Evolutionary conservation across 2,888 invertebrate species (phyloP), one percentile per base, ranked within the genome.

Genomic region (Torymus auratus): DNA sequence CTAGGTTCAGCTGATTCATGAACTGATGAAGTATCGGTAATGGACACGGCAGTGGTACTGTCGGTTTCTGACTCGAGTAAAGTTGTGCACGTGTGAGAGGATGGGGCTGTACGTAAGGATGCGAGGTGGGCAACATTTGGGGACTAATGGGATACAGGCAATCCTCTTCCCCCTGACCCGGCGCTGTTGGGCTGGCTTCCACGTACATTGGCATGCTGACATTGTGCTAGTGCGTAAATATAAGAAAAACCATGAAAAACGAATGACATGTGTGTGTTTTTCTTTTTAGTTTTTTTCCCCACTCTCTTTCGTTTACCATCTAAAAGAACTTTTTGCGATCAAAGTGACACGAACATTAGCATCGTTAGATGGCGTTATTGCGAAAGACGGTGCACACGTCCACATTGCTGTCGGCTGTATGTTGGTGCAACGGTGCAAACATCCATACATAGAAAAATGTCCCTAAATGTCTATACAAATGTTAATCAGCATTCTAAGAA

Each of bases 111-210:
- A 90, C 87, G 84, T 89, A 90, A 15, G 89, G 89, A 84, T 87
- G 88, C 58, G 84, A 82, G 50, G 86, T 85, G 23, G 90, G 90
- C 61, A 90, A 85, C 77, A 89, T 84, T 81, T 88, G 87, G n/a
- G 90, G 90, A 76, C 88, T 90, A 81, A 90, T 86, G 28, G 90
- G 90, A 80, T 90, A 90, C 68, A 90, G 87, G 81, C 90, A 90
- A 82, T 90, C 90, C 85, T 90, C 90, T 85, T 90, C 90, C 68
- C 84, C 85, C 69, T 88, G 86, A 58, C 90, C 89, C 68, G 87
- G 87, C 20, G 52, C 56, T 73, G 86, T 84, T 52, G 88, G 86
- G 82, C 86, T 87, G 78, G 85, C 71, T 83, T 89, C 90, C 88
- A 87, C 84, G 85, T 88, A 88, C 82, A 87, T 86, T 83, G 91